Conservation (phyloP, 2,113 vertebrate genomes). For the Hyaena hyaena region DNA sequence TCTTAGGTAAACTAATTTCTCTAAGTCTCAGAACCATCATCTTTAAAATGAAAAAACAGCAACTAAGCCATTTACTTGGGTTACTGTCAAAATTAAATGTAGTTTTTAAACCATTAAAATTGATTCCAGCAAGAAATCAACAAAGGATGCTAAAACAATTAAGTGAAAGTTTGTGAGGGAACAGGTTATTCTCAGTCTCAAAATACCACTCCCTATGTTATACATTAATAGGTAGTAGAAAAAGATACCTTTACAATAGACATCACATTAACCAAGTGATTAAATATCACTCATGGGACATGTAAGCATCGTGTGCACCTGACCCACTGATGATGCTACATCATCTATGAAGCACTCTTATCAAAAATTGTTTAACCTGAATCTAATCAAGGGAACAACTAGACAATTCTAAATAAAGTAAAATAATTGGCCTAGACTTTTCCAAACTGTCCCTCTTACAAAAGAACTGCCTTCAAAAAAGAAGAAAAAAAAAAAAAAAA, state of each 20-base stretch:
- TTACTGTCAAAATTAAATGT: neutral
- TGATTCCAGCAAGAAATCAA: slow-evolving; percentile 22
- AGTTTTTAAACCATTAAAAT: neutral
- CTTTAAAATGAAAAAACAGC: neutral
- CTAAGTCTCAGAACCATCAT: neutral
- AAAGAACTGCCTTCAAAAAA: neutral
- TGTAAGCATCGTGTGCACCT: neutral
- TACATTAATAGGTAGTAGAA: neutral
- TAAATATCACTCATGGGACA: neutral
- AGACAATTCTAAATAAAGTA: neutral
- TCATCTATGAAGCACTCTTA: neutral
- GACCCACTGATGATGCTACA: neutral
- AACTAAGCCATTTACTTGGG: slow-evolving; percentile 1
- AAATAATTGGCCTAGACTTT: neutral
- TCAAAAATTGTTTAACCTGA: neutral
- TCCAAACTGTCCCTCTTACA: neutral
- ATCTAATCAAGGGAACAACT: neutral
- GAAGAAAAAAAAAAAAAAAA: neutral
- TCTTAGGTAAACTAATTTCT: neutral
- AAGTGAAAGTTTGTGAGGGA: neutral
- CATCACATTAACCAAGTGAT: neutral
- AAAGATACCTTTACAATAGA: neutral
- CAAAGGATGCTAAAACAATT: neutral
- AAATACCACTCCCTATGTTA: neutral
- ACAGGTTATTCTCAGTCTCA: neutral